phyloP scores from a whole-genome alignment of 23 tunicate species.

The Pegea sp. region DNA sequence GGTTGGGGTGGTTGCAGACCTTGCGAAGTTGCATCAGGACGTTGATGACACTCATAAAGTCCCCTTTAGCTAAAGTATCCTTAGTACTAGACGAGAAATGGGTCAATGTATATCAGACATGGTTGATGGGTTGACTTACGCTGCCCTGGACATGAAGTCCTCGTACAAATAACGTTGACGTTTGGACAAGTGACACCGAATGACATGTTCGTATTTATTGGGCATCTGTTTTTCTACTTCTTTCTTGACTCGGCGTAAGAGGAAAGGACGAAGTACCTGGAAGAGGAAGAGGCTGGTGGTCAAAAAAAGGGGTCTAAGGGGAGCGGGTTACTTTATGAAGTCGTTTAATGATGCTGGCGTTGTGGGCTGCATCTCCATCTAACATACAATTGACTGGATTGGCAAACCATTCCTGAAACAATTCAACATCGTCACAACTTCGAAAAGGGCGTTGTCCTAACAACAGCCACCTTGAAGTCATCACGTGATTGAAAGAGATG shows the following conservation, averaged over 20 bases:
- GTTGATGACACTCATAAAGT: conserved; percentile 83
- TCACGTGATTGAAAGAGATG: conserved; percentile 86
- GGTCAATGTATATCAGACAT: neutral
- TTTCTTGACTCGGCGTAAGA: conserved; percentile 68
- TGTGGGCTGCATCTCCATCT: conserved; percentile 71
- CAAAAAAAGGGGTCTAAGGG: too few species aligned
- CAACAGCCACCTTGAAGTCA: conserved; percentile 47
- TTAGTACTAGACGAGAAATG: conserved; percentile 30
- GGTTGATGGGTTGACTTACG: conserved; percentile 19
- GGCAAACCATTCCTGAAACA: conserved; percentile 83
- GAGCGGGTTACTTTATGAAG: conserved; percentile 73
- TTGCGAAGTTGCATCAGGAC: conserved; percentile 92
- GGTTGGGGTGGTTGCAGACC: conserved; percentile 96
- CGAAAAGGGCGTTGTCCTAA: too few species aligned
- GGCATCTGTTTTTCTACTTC: conserved; percentile 99
- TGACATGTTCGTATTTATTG: conserved; percentile 88
- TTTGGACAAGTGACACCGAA: conserved; percentile 80
- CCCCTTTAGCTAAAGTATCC: conserved; percentile 63
- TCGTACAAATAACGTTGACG: conserved; percentile 82
- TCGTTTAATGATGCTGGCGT: conserved; percentile 49
- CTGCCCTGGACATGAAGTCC: conserved; percentile 74
- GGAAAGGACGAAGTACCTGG: conserved; percentile 81
- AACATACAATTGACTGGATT: conserved; percentile 93
- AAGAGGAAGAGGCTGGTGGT: neutral
- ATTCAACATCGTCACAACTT: too few species aligned